These are phyloP conservation scores for Polypterus senegalus DNA, from an alignment of 2,113 vertebrate species.

Conservation along the genomic window DNA sequence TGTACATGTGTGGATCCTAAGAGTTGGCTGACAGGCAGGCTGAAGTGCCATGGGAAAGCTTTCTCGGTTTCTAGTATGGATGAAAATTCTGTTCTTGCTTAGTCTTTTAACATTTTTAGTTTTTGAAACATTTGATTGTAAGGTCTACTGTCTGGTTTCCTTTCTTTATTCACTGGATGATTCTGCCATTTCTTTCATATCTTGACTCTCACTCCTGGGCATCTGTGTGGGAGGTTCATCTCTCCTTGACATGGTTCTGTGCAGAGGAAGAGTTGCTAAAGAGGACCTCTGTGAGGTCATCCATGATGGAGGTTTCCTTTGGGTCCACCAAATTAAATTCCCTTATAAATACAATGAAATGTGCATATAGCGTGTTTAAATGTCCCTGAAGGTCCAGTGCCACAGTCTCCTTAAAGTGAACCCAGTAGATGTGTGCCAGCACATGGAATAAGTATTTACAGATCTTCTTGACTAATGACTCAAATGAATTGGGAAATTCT, in stretches of 20 bases:
- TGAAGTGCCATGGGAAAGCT: slow-evolving; percentile 36
- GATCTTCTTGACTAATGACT: slow-evolving; percentile 93
- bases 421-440: slow-evolving; percentile 95
- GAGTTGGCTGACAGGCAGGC: slow-evolving; percentile 45
- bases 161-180: slow-evolving; percentile 22
- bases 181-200: slow-evolving; percentile 27
- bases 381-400: slow-evolving; percentile 92
- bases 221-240: slow-evolving; percentile 59
- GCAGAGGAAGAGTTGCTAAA: slow-evolving; percentile 64
- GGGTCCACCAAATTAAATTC: slow-evolving; percentile 96
- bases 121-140: slow-evolving; percentile 36
- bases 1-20: slow-evolving; percentile 49
- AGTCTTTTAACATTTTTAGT: slow-evolving; percentile 25
- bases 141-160: slow-evolving; percentile 43
- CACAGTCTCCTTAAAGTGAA: slow-evolving; percentile 95
- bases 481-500: slow-evolving; percentile 91
- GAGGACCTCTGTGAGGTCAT: slow-evolving; percentile 91
- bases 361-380: slow-evolving; percentile 90
- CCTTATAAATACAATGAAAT: slow-evolving; percentile 95
- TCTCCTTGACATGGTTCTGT: slow-evolving; percentile 95
- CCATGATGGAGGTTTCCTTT: slow-evolving; percentile 95
- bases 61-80: slow-evolving; percentile 52
- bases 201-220: slow-evolving; percentile 26
- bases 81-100: slow-evolving; percentile 36
- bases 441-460: slow-evolving; percentile 92